phyloP scores from a whole-genome alignment of 2,113 vertebrate genomes.

The Neotoma lepida region DNA sequence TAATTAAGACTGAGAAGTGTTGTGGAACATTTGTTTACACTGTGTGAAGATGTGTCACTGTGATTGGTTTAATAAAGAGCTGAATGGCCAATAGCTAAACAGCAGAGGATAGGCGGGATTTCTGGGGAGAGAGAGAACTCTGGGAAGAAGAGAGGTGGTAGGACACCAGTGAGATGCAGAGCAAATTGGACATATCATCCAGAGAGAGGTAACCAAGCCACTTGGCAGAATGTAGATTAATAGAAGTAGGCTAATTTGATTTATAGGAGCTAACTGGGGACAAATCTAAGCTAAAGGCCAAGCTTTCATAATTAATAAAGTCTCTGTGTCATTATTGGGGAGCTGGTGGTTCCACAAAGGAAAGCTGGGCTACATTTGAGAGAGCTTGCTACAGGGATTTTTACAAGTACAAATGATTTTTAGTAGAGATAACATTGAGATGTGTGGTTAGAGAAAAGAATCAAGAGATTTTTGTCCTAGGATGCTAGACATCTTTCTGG shows the following conservation, averaged over 20 bases:
- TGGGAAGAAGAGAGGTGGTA: background rate
- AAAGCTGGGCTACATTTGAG: background rate
- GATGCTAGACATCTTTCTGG: background rate
- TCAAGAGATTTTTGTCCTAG: background rate
- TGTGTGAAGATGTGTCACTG: background rate
- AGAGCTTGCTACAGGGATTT: background rate
- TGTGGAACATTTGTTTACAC: background rate
- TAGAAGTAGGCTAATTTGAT: background rate
- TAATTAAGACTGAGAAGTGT: background rate
- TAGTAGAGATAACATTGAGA: background rate
- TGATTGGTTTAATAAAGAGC: background rate
- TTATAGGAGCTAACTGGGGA: background rate
- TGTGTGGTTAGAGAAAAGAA: constrained; percentile 1
- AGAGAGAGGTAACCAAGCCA: background rate
- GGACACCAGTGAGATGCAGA: background rate
- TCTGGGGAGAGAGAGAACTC: background rate
- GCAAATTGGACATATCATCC: background rate
- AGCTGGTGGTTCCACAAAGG: background rate
- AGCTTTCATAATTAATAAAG: background rate
- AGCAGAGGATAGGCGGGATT: background rate
- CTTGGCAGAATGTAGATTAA: background rate
- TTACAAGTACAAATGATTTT: background rate
- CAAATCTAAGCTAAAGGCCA: background rate
- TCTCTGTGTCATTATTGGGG: background rate
- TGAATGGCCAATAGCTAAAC: background rate